Conservation (phyloP, 1,140 invertebrate genomes). For the Euura lappo region DNA sequence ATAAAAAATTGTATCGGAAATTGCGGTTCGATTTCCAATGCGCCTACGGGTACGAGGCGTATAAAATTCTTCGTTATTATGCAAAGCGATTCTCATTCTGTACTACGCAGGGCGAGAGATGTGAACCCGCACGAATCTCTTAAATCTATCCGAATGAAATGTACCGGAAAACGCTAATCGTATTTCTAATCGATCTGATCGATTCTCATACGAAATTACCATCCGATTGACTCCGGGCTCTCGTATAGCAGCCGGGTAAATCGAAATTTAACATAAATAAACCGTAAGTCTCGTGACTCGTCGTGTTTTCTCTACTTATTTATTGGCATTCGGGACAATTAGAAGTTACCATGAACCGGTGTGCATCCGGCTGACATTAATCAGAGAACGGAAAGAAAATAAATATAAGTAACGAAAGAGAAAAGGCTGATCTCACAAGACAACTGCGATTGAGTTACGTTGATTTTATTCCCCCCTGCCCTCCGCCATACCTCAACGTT, state of each 20-base stretch:
- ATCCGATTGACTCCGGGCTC: background rate
- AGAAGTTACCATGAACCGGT: conserved; percentile 11
- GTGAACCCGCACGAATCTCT: too few relatives aligned
- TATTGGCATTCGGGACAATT: conserved; percentile 14
- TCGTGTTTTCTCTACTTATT: conserved; percentile 2
- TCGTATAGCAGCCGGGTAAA: background rate
- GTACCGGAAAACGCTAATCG: background rate
- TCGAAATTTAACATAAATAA: conserved; percentile 12
- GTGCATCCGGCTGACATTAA: background rate
- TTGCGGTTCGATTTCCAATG: too few relatives aligned
- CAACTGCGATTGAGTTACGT: conserved; percentile 59
- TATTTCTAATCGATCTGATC: background rate
- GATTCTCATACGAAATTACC: background rate
- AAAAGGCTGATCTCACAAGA: conserved; percentile 51
- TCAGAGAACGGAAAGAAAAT: background rate
- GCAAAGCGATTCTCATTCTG: too few relatives aligned
- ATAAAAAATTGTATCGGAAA: background rate
- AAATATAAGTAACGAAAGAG: conserved; percentile 24
- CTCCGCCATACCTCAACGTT: conserved; percentile 34
- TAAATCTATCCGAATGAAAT: background rate
- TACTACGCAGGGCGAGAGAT: too few relatives aligned
- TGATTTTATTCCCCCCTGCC: conserved; percentile 58
- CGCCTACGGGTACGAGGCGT: too few relatives aligned
- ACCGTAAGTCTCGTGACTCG: conserved; percentile 8
- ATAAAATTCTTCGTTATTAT: too few relatives aligned